Evolutionary conservation across 2,797 vertebrate species (phyloP).

Genomic region (Lerista edwardsae): DNA sequence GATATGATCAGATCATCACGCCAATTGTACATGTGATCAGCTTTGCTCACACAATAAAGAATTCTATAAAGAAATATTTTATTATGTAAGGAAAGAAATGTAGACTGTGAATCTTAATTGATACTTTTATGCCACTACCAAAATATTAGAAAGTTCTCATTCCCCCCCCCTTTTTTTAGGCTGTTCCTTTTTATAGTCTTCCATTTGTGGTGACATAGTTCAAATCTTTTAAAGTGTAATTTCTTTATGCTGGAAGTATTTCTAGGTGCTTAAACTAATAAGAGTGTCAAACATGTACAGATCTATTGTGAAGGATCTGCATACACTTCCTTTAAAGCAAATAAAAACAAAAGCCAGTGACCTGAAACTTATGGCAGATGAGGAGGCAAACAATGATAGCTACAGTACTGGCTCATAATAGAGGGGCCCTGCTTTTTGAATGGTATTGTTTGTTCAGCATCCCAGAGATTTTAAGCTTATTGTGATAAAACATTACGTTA

Average conservation of each 20-base stretch:
- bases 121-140: neutral
- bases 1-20: neutral
- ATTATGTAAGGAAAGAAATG: neutral
- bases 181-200: neutral
- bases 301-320: neutral
- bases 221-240: neutral
- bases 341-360: neutral
- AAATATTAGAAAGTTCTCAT: too few species aligned
- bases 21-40: neutral
- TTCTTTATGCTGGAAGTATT: neutral
- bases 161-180: too few species aligned
- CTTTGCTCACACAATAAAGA: neutral
- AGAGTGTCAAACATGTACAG: accelerated
- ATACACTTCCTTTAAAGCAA: accelerated
- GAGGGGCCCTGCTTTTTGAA: accelerated
- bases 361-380: neutral
- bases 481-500: neutral
- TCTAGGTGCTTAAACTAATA: neutral
- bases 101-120: neutral
- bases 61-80: neutral
- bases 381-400: neutral
- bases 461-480: neutral
- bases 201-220: neutral
- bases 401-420: accelerated
- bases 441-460: neutral